Evolutionary conservation across 2,888 invertebrate species (phyloP).

Genomic region (Tillus elongatus): DNA sequence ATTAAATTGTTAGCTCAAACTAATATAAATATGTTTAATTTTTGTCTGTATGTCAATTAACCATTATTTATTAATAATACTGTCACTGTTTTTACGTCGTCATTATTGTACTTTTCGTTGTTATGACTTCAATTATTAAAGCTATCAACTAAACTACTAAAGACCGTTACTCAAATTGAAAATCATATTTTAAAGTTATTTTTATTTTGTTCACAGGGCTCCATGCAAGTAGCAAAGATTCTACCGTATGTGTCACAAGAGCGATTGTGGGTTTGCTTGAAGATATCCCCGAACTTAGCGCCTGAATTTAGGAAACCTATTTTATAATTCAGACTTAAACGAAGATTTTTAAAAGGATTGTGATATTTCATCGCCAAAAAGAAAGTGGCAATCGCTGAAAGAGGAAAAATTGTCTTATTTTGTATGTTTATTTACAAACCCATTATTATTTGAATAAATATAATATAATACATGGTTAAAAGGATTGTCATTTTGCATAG

Average conservation of each 20-base stretch:
- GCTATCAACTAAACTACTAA: background rate
- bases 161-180: background rate
- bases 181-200: conserved; percentile 9
- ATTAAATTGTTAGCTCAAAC: too few species aligned
- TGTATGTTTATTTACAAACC: too few species aligned
- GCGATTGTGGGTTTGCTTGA: conserved; percentile 38
- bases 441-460: too few species aligned
- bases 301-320: conserved; percentile 36
- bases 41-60: too few species aligned
- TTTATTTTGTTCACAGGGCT: conserved; percentile 35
- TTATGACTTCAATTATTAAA: background rate
- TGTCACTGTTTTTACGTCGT: background rate
- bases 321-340: conserved; percentile 20
- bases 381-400: conserved; percentile 8
- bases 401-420: background rate
- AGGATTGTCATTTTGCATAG: too few species aligned
- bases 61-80: conserved; percentile 1
- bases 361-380: conserved; percentile 18
- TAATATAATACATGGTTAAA: too few species aligned
- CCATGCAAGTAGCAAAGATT: conserved; percentile 42
- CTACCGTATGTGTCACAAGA: conserved; percentile 37
- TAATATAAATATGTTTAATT: too few species aligned
- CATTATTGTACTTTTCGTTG: background rate
- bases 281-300: conserved; percentile 33
- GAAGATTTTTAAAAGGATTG: conserved; percentile 8